Evolutionary conservation across 2,888 invertebrate species (phyloP), one percentile per base, ranked within the genome.

Genomic region (Thereva unica): DNA sequence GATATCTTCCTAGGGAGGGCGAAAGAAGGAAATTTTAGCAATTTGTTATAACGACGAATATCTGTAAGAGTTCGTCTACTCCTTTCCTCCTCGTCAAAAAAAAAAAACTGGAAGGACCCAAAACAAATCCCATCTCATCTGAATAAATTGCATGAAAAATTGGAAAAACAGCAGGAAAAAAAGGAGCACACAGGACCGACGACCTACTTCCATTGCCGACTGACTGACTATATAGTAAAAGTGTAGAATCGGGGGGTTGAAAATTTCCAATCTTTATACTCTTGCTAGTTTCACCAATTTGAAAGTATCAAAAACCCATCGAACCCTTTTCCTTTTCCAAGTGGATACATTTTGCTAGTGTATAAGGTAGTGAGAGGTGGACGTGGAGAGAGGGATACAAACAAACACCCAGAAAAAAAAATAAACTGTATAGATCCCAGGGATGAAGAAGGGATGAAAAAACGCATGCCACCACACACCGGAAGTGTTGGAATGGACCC

Each of bases 131-230:
- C 59, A 42, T 34, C 63, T 67, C 61, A 67, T 67, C 67, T 61
- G 67, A 67, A 67, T 67, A 67, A 67, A 67, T 67, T 67, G 67
- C 52, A 67, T 67, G 67, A 67, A 67, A 67, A 67, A 67, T 67
- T 67, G 67, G 45, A 61, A 54, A 63, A 50, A 61, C 49, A 61
- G 50, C 61, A 50, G 23, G 23, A 23, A 23, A 23, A 23, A 23
- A 23, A 23, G 23, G 23, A 61, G 34, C 12, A n/a, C 40, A 12
- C 40, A 50, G 35, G 50, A 38, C 23, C 23, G 40, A 49, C 50
- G 23, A 41, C 41, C 50, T 40, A 49, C 50, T 41, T 50, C 50
- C 61, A 49, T 50, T 50, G 50, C 49, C 49, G 50, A 44, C 23
- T 23, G 23, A 23, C 34, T 23, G 41, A 49, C 50, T 61, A 40